Evolutionary conservation across 2,113 vertebrate species (phyloP), one percentile per base, ranked within the genome.

Genomic region (Trogon melanurus): DNA sequence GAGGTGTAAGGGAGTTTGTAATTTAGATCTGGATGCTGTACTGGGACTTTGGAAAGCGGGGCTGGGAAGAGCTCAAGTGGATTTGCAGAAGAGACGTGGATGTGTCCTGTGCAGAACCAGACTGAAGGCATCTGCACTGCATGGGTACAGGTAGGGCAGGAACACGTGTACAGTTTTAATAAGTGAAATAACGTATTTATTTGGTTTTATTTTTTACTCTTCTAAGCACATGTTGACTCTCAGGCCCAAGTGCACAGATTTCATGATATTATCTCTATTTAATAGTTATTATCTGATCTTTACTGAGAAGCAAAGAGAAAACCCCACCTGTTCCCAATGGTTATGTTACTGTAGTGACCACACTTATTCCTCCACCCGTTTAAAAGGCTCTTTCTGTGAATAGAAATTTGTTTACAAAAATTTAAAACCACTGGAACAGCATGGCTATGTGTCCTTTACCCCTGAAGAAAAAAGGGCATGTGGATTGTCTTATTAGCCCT

Each of bases 401-500:
- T 11, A 84, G 9, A 79, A 84, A 50, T 60, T 90, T 91, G 26
- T 76, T 93, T 70, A 19, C 57, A 89, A 90, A 34, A 73, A 66
- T 56, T 60, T 78, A 58, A 70, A 90, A 16, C 26, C 56, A 16
- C 27, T 94, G 72, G 34, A 88, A 53, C 16, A 56, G 11, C 18
- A 25, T 70, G 13, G 36, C 15, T 79, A 26, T 7, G 13, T 73
- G 57, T 75, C 62, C 61, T 80, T 90, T 80, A 56, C 5, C 26
- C 45, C 34, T 60, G 44, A 71, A 95, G 30, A 79, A 70, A 92
- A 82, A 92, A 83, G 27, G 32, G 29, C 45, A 76, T 23, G 20
- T 56, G 74, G 80, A 85, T 79, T 94, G 72, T 71, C 84, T 86
- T 88, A 93, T 83, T 96, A 85, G 47, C 79, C 25, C 62, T 38